Conservation (phyloP, 2,113 vertebrate species). For the Eretmodus cyanostictus region DNA sequence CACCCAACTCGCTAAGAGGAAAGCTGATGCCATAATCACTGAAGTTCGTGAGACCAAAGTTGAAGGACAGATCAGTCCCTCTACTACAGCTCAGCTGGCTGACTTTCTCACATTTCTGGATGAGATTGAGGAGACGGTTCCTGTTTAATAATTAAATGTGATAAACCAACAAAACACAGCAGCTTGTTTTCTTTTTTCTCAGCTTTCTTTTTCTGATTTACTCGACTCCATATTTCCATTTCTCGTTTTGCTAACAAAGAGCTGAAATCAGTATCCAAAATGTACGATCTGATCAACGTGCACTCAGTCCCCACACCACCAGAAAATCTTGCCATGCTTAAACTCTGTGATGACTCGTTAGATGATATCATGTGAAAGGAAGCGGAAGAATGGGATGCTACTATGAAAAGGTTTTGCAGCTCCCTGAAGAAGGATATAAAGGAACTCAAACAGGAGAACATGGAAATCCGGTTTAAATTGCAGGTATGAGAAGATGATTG, state of each 20-base stretch:
- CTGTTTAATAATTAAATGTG: not conserved
- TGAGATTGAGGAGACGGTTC: conserved; percentile 75
- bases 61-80: conserved; percentile 72
- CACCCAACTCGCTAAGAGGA: conserved; percentile 71
- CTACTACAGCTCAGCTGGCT: conserved; percentile 72
- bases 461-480: conserved; percentile 52
- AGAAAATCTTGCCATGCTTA: conserved; percentile 65
- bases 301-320: conserved; percentile 73
- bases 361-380: not conserved
- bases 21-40: conserved; percentile 70
- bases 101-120: conserved; percentile 76
- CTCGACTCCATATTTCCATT: not conserved
- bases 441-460: conserved; percentile 71
- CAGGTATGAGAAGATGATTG: conserved; percentile 54
- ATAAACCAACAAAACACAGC: not conserved
- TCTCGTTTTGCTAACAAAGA: conserved; percentile 53
- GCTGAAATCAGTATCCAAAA: conserved; percentile 64
- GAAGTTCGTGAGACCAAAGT: conserved; percentile 76
- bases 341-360: not conserved
- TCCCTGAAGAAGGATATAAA: conserved; percentile 71
- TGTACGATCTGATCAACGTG: conserved; percentile 78
- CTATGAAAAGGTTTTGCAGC: conserved; percentile 68
- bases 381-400: conserved; percentile 29
- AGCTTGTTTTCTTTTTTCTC: not conserved
- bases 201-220: not conserved